Evolutionary conservation across 2,797 vertebrate genomes (phyloP).

Genomic region (Urocyon cinereoargenteus): DNA sequence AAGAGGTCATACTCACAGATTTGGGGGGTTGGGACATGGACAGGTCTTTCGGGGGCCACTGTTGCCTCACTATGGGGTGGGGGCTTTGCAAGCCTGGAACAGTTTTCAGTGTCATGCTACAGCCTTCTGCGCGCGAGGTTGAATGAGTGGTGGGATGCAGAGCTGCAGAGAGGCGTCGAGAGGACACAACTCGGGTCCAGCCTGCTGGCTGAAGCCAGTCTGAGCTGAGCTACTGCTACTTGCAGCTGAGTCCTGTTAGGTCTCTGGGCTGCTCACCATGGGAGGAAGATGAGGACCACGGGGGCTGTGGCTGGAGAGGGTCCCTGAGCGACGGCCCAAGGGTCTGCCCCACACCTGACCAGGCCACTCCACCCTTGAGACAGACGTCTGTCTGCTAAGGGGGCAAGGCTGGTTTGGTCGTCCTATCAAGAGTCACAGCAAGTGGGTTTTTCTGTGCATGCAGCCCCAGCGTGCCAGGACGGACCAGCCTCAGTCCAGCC

Average conservation of each 20-base stretch:
- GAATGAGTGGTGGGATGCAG: rapidly evolving
- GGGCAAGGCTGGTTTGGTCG: rapidly evolving
- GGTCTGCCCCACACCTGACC: rapidly evolving
- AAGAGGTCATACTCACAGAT: neutral
- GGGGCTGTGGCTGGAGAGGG: neutral
- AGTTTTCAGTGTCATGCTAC: rapidly evolving
- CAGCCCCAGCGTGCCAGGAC: rapidly evolving
- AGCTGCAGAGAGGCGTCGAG: rapidly evolving
- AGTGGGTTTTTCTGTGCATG: neutral
- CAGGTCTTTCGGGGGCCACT: no score
- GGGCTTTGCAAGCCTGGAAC: neutral
- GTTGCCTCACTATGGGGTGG: rapidly evolving
- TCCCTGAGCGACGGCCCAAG: rapidly evolving
- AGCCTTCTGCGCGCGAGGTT: rapidly evolving
- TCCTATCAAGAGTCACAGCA: rapidly evolving
- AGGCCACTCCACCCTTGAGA: rapidly evolving
- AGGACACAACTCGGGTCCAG: neutral
- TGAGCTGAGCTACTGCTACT: rapidly evolving
- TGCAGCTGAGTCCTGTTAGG: neutral
- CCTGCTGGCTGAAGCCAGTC: neutral
- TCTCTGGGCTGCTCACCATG: neutral
- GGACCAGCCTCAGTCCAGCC: rapidly evolving
- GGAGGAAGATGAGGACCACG: no score
- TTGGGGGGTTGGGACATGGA: no score
- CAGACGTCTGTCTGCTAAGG: rapidly evolving